These are phyloP conservation scores for Anableps anableps DNA, from an alignment of 2,797 vertebrate genomes.

Conservation along the genomic window DNA sequence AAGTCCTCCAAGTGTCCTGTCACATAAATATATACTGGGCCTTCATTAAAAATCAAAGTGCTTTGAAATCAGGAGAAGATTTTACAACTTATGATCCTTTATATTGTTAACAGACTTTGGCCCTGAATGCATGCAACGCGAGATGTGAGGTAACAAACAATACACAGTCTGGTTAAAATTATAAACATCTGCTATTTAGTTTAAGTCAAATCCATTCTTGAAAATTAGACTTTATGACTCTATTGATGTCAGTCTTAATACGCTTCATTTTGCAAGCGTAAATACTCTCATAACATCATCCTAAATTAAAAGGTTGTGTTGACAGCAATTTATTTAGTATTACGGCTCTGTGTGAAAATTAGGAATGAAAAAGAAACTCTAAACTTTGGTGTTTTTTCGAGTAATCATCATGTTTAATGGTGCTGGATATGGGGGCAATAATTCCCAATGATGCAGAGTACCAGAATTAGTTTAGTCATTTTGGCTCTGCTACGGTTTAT, in stretches of 20 bases:
- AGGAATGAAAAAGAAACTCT: background rate
- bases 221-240: background rate
- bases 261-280: background rate
- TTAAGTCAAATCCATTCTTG: background rate
- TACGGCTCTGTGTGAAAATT: background rate
- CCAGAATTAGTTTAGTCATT: background rate
- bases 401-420: background rate
- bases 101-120: conserved; percentile 1
- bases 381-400: background rate
- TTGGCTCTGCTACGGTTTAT: background rate
- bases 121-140: background rate
- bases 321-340: background rate
- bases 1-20: background rate
- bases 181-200: background rate
- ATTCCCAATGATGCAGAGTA: background rate
- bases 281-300: background rate
- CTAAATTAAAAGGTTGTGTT: background rate
- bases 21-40: background rate
- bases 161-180: conserved; percentile 5
- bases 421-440: background rate
- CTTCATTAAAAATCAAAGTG: background rate
- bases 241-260: background rate
- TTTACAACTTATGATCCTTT: background rate
- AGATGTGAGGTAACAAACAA: background rate
- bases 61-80: background rate